Evolutionary conservation across 2,888 invertebrate species (phyloP), one percentile per base, ranked within the genome.

Genomic region (Syrphus vitripennis): DNA sequence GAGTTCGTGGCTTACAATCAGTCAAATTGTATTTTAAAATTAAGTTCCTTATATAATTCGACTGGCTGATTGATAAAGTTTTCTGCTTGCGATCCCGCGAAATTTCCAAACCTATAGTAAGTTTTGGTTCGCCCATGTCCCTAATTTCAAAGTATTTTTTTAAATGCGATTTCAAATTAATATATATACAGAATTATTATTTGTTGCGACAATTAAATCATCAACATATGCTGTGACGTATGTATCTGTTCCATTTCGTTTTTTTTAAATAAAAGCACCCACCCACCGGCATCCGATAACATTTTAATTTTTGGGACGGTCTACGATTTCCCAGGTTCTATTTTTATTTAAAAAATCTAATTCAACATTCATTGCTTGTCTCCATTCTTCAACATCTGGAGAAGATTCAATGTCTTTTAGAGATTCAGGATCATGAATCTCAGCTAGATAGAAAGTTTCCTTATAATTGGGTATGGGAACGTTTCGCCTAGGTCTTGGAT

Each of bases 91-190:
- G 29, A 29, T 29, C 29, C 6, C 29, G 3, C 29, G 29, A 29
- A 29, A 29, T 29, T 6, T 29, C 29, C 29, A 29, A 29, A 5
- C 29, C 29, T 29, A 29, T 29, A 6, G 29, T 29, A 5, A 29
- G 6, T 6, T 3, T 21, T n/a, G 55, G 55, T 29, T 55, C 55
- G 16, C 45, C 45, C n/a, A 65, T n/a, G 26, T 65, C 65, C 14
- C 42, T 16, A 19, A 65, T 65, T 19, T 65, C 26, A 42, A 65
- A 65, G 24, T 65, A 24, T n/a, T 42, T 19, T 65, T 40, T 40
- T 14, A 65, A n/a, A 24, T 65, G 65, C n/a, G n/a, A 26, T 67
- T 67, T 67, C 9, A 67, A 19, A 14, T 48, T 48, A n/a, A n/a
- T 45, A 9, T 12, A 24, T 24, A 40, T 3, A 9, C n/a, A 6